Conservation (phyloP, 2,797 vertebrate genomes). For the Halcyon leucocephala region DNA sequence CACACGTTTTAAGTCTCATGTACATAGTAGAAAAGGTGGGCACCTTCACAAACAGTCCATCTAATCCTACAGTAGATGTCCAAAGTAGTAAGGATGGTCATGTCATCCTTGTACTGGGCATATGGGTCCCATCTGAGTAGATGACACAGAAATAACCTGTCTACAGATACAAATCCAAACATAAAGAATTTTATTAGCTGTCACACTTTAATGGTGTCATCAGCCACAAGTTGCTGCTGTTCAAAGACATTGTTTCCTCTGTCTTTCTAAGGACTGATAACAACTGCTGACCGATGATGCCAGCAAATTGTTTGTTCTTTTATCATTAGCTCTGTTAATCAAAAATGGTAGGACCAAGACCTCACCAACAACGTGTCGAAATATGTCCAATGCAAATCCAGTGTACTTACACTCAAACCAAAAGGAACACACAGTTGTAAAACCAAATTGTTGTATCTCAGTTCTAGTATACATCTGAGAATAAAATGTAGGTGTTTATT, state of each 20-base stretch:
- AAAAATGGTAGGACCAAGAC: background rate
- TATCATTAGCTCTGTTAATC: background rate
- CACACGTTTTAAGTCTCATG: fast-evolving
- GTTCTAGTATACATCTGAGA: background rate
- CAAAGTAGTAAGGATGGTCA: background rate
- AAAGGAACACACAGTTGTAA: background rate
- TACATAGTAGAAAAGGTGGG: background rate
- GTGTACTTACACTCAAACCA: background rate
- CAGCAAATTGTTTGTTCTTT: background rate
- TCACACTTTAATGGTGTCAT: background rate
- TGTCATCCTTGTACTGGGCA: background rate
- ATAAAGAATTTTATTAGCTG: background rate
- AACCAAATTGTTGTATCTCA: background rate
- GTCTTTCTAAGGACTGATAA: background rate
- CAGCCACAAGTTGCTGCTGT: background rate
- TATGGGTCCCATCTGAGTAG: background rate
- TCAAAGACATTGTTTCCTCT: fast-evolving
- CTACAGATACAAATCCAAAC: background rate
- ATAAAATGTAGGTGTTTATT: background rate
- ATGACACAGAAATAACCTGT: background rate
- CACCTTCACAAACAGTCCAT: background rate
- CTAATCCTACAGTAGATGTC: background rate
- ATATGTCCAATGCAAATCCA: fast-evolving
- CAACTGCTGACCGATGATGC: background rate
- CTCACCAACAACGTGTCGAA: background rate